Conservation (phyloP, 2,113 vertebrate species). For the Ochotona curzoniae region DNA sequence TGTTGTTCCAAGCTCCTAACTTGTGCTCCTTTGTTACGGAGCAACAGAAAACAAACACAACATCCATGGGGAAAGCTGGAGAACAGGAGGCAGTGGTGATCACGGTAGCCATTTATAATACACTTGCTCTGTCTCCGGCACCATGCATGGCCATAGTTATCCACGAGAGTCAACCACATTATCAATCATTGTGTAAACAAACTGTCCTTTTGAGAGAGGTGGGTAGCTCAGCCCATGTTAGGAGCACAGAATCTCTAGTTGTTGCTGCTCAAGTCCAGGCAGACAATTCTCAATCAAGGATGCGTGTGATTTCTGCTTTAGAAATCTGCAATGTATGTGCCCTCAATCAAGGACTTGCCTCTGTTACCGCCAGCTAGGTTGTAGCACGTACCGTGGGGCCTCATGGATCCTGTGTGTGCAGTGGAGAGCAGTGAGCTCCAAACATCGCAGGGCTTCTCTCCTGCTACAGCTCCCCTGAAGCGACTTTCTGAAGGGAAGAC, state of each 20-base stretch:
- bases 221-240: not conserved
- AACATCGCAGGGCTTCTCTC: not conserved
- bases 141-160: not conserved
- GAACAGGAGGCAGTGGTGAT: not conserved
- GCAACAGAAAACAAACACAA: not conserved
- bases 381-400: not conserved
- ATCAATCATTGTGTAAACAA: not conserved
- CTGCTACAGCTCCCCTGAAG: not conserved
- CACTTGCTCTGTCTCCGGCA: not conserved
- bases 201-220: not conserved
- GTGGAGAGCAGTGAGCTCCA: not conserved
- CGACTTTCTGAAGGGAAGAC: not conserved
- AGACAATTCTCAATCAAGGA: conserved; percentile 27
- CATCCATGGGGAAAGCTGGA: not conserved
- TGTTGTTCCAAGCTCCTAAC: not conserved
- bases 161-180: not conserved
- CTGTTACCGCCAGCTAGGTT: not conserved
- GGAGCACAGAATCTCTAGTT: not conserved
- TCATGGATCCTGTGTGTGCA: not conserved
- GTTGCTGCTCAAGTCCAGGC: not conserved
- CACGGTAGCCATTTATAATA: not conserved
- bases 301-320: not conserved
- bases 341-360: conserved; percentile 22
- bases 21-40: not conserved
- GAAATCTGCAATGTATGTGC: not conserved